Base-by-base conservation (phyloP, 2,113 vertebrate genomes). In the Carlito syrichta region DNA sequence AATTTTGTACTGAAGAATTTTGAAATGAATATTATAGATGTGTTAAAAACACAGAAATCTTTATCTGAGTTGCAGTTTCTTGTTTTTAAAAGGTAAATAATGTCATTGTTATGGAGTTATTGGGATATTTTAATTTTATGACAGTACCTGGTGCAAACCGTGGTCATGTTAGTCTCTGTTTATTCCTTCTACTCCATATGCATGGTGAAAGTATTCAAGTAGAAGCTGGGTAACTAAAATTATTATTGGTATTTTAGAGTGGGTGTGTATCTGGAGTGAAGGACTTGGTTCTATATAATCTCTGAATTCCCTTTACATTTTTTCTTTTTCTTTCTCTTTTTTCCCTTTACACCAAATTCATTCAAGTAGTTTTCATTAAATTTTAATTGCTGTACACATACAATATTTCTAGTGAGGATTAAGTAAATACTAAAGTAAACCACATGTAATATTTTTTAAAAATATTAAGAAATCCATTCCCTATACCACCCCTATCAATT, bases 11-110 rank as follows among this genome's bases (percentile, higher is more conserved):
- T 95, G 83, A 74, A 95, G 97, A 74, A 5, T 2, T 82, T 62
- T 68, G 79, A 40, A 87, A 60, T 71, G 8, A 2, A 43, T 50
- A 78, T 74, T 50, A 43, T 25, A 86, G 32, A 60, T 90, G 22
- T 54, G 91, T 96, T 96, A 6, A 91, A 95, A 95, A 81, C 22
- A 23, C 40, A 77, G 22, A 91, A 60, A 62, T 96, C 76, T 86
- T 77, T 69, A 40, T 68, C 48, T 81, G 73, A 92, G 17, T 12
- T 89, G 4, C 0, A 73, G 27, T 71, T 79, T 87, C 40, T 66
- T 76, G 22, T 82, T 52, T 85, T 62, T 69, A 66, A 86, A 83
- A 79, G 60, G 23, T 48, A 89, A 45, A 68, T 52, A 48, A 45
- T 43, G 22, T 38, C 74, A 74, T 68, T 35, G 35, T 84, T 25